Base-by-base conservation (phyloP, 2,888 invertebrate genomes). In the Heliconius hortense region DNA sequence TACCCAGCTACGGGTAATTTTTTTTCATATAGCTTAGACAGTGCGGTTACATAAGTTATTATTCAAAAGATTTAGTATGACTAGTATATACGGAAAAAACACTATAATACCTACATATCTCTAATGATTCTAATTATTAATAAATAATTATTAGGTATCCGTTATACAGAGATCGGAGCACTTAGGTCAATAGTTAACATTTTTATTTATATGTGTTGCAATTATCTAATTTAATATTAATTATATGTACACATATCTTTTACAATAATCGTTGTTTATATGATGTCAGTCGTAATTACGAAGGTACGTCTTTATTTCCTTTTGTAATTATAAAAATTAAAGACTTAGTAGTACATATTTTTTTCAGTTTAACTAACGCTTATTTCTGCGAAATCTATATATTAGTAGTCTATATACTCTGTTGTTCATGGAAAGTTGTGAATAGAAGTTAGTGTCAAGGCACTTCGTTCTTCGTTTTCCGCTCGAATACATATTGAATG, bases 161-260 rank as follows among this genome's bases (percentile, higher is more conserved):
- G 71, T 74, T 59, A 35, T 35, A 72, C 72, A 43, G 67, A 53
- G 53, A 53, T 53, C 53, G 53, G 28, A 74, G 73, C 28, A 74
- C 60, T 77, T 53, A 76, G 70, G 28, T 70, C 71, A 56, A 28
- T 39, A 70, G 53, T 73, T 73, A 75, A 73, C 75, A 75, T 75
- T 73, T 69, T 39, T 71, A 68, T 56, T 77, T 68, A 69, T 53
- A 69, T 56, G 64, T 73, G 43, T 69, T 60, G 66, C 69, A 76
- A 76, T 78, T 77, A 73, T 60, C 24, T 28, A 35, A 35, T 60
- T 71, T 26, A 39, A 26, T 71, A 71, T 26, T 39, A n/a, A n/a
- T n/a, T n/a, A n/a, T 26, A 60, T 69, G 15, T 63, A 63, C 35
- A 48, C 31, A 62, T 69, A 62, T 63, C 59, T 28, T 62, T 60